Conservation (phyloP, 2,113 vertebrate genomes). For the Petaurus breviceps region DNA sequence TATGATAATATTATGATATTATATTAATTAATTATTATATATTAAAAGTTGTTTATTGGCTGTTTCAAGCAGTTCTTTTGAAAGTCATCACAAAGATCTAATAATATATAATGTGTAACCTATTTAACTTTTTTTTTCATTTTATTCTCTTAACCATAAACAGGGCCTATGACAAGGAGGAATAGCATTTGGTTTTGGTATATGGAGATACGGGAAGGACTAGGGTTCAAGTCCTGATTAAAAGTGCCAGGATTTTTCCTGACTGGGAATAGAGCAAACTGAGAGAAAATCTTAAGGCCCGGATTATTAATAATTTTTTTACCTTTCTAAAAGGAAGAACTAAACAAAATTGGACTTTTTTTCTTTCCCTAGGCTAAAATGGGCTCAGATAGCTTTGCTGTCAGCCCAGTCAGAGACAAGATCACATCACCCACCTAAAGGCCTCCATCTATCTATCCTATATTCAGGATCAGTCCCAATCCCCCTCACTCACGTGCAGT, state of each 20-base stretch:
- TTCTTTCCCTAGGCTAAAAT: not conserved
- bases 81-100: not conserved
- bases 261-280: not conserved
- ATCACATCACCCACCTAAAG: not conserved
- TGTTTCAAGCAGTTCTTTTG: not conserved
- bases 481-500: not conserved
- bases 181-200: not conserved
- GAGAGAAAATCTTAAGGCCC: not conserved
- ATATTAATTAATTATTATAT: too few relatives aligned
- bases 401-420: not conserved
- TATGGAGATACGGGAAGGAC: not conserved
- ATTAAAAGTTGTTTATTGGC: not conserved
- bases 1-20: too few relatives aligned
- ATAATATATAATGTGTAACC: not conserved
- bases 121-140: not conserved
- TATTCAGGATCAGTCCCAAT: not conserved
- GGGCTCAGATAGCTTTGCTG: not conserved
- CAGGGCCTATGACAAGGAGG: not conserved
- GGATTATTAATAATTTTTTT: not conserved
- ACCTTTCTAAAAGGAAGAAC: not conserved
- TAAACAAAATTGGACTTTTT: not conserved
- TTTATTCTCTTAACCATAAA: not conserved
- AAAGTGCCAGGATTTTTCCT: not conserved
- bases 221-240: not conserved
- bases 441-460: not conserved